phyloP scores from a whole-genome alignment of 2,888 invertebrate species.

The Ophion costatus region DNA sequence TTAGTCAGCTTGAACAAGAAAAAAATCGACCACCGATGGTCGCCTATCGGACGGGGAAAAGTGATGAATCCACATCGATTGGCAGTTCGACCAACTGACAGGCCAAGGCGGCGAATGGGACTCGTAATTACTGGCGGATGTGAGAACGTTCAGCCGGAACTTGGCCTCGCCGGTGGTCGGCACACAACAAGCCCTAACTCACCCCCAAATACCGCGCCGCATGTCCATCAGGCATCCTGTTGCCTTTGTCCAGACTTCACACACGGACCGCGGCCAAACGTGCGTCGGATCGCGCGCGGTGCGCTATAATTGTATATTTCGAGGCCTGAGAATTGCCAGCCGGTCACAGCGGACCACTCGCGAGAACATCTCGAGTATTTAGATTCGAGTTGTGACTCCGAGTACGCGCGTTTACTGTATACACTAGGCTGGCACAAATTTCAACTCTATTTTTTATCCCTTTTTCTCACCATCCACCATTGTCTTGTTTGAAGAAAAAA shows the following conservation, averaged over 20 bases:
- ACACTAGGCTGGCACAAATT: no score
- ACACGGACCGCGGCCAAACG: constrained; percentile 29
- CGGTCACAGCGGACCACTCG: constrained; percentile 49
- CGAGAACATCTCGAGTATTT: constrained; percentile 53
- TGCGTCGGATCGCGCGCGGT: constrained; percentile 44
- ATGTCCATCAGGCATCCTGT: constrained; percentile 25
- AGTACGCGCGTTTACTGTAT: no score
- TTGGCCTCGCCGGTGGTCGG: constrained; percentile 25
- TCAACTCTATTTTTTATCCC: no score
- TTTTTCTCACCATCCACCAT: no score
- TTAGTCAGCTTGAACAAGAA: constrained; percentile 21
- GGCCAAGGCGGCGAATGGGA: neutral
- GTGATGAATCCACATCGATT: no score
- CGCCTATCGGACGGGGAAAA: no score
- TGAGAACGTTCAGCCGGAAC: constrained; percentile 43
- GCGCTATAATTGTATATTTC: constrained; percentile 60
- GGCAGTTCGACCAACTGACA: no score
- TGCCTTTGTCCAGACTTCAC: constrained; percentile 32
- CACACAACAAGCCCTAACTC: constrained; percentile 24
- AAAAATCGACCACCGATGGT: constrained; percentile 18
- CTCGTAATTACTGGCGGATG: constrained; percentile 18
- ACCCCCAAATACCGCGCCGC: constrained; percentile 34
- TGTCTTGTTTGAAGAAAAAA: no score
- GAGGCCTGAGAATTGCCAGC: constrained; percentile 58
- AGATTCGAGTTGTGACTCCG: constrained; percentile 27